These are phyloP conservation scores for Leuciscus idus DNA, from an alignment of 2,113 vertebrate genomes.

Conservation along the genomic window DNA sequence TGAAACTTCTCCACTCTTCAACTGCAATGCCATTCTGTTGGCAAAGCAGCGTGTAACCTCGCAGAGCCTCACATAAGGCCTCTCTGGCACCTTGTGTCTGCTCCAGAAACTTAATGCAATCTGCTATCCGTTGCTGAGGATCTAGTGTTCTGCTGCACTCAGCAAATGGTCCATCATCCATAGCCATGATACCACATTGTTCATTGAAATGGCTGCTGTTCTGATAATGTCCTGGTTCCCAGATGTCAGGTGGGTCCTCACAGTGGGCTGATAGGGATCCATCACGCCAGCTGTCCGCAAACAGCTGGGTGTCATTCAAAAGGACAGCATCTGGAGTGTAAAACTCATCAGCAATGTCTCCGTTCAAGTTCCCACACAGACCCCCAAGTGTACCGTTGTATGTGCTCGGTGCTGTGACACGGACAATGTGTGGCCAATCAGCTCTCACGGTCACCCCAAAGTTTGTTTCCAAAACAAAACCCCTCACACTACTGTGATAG, in stretches of 20 bases:
- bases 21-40: slow-evolving; percentile 58
- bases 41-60: slow-evolving; percentile 64
- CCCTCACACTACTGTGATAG: slow-evolving; percentile 63
- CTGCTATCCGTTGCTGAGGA: slow-evolving; percentile 33
- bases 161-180: slow-evolving; percentile 59
- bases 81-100: slow-evolving; percentile 15
- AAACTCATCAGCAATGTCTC: slow-evolving; percentile 69
- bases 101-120: slow-evolving; percentile 47
- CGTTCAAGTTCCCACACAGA: slow-evolving; percentile 74
- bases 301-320: slow-evolving; percentile 54
- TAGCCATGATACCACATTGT: slow-evolving; percentile 60
- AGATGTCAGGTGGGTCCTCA: background rate
- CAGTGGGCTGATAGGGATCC: slow-evolving; percentile 47
- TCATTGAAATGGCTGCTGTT: slow-evolving; percentile 24
- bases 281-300: slow-evolving; percentile 73
- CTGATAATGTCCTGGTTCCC: background rate
- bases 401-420: slow-evolving; percentile 61
- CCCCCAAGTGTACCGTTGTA: slow-evolving; percentile 62
- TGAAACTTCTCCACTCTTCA: slow-evolving; percentile 68
- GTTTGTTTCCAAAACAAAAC: slow-evolving; percentile 62
- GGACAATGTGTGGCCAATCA: slow-evolving; percentile 55
- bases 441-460: slow-evolving; percentile 59
- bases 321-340: slow-evolving; percentile 58
- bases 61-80: slow-evolving; percentile 23
- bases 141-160: slow-evolving; percentile 47